These are phyloP conservation scores for Aporrectodea caliginosa DNA, from an alignment of 1,140 invertebrate genomes.

Conservation along the genomic window DNA sequence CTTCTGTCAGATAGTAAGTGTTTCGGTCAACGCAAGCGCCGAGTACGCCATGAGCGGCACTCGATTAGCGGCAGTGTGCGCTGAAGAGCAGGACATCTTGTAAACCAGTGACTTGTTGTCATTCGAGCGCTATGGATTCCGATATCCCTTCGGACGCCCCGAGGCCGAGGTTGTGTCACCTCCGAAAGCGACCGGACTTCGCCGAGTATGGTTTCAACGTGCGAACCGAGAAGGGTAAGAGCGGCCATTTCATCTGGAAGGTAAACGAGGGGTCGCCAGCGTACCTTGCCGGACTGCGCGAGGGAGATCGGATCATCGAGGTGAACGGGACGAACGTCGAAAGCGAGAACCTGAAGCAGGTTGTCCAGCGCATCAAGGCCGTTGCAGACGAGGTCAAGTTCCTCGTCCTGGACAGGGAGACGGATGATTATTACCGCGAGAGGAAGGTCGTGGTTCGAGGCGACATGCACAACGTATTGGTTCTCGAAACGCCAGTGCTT, in stretches of 20 bases:
- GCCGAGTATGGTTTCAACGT: constrained; percentile 98
- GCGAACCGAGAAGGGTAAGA: constrained; percentile 92
- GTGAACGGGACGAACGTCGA: constrained; percentile 67
- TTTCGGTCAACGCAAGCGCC: neutral
- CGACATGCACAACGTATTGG: constrained; percentile 59
- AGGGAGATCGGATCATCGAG: constrained; percentile 84
- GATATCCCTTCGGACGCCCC: constrained; percentile 17
- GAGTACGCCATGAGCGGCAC: neutral
- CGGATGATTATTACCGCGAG: constrained; percentile 72
- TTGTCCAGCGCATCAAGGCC: constrained; percentile 64
- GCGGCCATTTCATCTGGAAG: constrained; percentile 94
- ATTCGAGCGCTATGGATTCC: too few species aligned
- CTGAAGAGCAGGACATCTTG: too few species aligned
- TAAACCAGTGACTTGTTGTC: too few species aligned
- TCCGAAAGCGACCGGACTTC: constrained; percentile 79
- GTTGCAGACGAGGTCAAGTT: constrained; percentile 80
- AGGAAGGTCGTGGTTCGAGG: constrained; percentile 65
- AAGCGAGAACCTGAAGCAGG: constrained; percentile 89
- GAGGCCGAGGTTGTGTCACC: constrained; percentile 43
- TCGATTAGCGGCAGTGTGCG: too few species aligned
- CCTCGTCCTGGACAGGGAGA: constrained; percentile 76
- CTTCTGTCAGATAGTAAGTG: too few species aligned
- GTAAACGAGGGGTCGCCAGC: constrained; percentile 91
- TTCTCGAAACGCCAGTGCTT: neutral
- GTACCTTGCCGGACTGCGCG: constrained; percentile 77